Percentiles rank a stretch among this genome's conserved stretches.
Evolutionary conservation across 2,113 vertebrate genomes (phyloP).

Genomic region (Cyprinus carpio): DNA sequence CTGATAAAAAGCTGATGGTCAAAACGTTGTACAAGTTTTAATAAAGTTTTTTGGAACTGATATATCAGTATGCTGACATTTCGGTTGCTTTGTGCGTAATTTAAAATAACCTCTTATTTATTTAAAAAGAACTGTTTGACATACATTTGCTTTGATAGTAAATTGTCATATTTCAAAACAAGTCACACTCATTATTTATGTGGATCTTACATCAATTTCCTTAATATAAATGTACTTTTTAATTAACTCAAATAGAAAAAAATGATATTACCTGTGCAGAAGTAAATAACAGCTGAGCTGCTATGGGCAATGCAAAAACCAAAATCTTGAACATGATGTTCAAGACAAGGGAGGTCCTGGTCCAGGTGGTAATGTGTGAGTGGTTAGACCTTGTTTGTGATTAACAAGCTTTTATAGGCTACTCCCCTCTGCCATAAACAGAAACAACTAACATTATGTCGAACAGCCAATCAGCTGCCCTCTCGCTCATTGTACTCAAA

Average conservation of each 20-base stretch:
- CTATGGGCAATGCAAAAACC: not conserved
- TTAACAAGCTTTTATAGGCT: not conserved
- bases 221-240: not conserved
- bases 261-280: not conserved
- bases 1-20: too few species aligned
- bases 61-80: too few species aligned
- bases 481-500: not conserved
- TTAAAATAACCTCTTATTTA: not conserved
- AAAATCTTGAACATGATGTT: not conserved
- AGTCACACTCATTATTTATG: too few species aligned
- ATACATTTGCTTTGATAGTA: not conserved
- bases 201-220: not conserved
- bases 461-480: not conserved
- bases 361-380: not conserved
- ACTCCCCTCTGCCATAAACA: not conserved
- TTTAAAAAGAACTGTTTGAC: not conserved
- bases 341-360: not conserved
- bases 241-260: not conserved
- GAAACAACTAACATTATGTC: not conserved
- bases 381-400: not conserved
- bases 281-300: not conserved
- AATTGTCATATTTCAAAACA: not conserved
- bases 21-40: not conserved
- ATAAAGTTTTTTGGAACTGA: too few species aligned
- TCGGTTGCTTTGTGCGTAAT: too few species aligned